A percentile compares a stretch with the other conserved stretches of the same genome.
Conservation (phyloP, 1,140 invertebrate species). For the Cydia amplana region DNA sequence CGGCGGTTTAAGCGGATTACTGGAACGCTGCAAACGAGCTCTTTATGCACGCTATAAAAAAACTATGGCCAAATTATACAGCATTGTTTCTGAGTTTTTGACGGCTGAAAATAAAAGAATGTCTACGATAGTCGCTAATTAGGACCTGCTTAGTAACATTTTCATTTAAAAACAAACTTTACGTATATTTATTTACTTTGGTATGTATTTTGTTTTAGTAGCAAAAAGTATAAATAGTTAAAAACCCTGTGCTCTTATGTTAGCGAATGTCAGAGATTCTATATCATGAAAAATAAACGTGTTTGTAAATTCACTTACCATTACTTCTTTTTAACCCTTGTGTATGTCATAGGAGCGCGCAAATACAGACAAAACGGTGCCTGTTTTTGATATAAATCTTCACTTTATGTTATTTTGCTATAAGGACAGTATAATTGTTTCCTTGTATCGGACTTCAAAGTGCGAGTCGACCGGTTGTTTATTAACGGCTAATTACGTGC, state of each 20-base stretch:
- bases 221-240: no score
- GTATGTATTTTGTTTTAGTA: background rate
- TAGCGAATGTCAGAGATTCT: no score
- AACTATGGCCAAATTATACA: slow-evolving; percentile 8
- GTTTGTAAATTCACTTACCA: no score
- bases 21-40: slow-evolving; percentile 4
- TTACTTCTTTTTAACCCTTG: background rate
- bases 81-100: background rate
- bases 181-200: background rate
- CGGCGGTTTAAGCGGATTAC: slow-evolving; percentile 21
- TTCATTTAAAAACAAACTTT: background rate
- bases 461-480: background rate
- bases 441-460: slow-evolving; percentile 18
- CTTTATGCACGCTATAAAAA: slow-evolving; percentile 17
- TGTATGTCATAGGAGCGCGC: background rate
- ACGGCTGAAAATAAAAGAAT: background rate
- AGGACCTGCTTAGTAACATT: background rate
- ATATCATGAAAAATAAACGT: no score
- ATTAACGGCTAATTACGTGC: slow-evolving; percentile 14
- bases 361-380: background rate
- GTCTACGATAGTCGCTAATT: no score
- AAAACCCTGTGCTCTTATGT: no score
- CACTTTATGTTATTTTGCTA: background rate
- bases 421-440: slow-evolving; percentile 8
- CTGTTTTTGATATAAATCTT: background rate